Percentiles rank a stretch among this genome's conserved stretches.
phyloP scores from a whole-genome alignment of 2,113 vertebrate species.

The Balaeniceps rex region DNA sequence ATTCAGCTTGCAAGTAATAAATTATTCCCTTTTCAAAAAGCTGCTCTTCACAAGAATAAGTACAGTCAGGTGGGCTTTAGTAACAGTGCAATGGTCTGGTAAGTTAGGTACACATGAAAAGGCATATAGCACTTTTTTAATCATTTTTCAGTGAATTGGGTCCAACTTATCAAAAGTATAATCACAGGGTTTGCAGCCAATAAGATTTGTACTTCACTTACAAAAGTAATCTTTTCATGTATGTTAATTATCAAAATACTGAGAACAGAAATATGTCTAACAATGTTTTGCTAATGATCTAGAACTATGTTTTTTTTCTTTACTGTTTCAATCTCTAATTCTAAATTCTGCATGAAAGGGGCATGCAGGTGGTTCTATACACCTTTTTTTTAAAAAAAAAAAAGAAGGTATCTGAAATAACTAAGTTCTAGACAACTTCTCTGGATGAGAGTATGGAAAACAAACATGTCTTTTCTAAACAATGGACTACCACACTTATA shows the following conservation, averaged over 20 bases:
- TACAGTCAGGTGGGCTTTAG: not conserved
- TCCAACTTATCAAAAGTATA: not conserved
- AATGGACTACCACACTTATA: constrained; percentile 28
- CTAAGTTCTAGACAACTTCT: not conserved
- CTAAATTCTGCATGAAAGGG: not conserved
- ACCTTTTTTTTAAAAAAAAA: not conserved
- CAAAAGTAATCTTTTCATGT: not conserved
- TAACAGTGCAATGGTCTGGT: not conserved
- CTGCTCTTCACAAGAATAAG: not conserved
- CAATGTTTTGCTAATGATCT: not conserved
- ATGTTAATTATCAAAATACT: not conserved
- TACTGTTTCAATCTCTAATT: not conserved
- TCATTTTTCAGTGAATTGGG: not conserved
- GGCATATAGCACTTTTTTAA: not conserved
- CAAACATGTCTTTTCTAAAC: not conserved
- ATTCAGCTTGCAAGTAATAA: not conserved
- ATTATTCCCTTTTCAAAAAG: not conserved
- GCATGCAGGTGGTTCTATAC: not conserved
- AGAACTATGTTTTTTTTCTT: not conserved
- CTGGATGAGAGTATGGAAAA: not conserved
- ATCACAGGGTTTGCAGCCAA: not conserved
- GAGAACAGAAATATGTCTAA: not conserved
- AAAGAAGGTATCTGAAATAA: not conserved
- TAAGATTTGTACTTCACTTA: not conserved
- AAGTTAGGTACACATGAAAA: not conserved